Evolutionary conservation across 2,797 vertebrate genomes (phyloP).

Genomic region (Centroberyx gerrardi): DNA sequence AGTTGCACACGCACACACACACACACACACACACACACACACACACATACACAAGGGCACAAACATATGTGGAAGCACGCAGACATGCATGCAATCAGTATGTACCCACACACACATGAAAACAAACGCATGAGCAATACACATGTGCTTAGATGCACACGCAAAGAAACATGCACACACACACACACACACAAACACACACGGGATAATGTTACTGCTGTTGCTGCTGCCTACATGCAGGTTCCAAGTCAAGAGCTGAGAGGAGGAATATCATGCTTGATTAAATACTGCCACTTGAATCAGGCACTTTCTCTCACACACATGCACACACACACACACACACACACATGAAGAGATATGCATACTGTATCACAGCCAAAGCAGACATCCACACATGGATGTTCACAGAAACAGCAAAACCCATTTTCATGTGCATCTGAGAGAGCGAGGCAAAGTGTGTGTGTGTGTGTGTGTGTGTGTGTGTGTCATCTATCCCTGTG

Average conservation of each 20-base stretch:
- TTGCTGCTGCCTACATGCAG: constrained; percentile 57
- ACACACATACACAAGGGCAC: constrained; percentile 7
- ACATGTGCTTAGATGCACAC: too few relatives aligned
- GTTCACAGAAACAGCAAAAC: constrained; percentile 39
- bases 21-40: too few relatives aligned
- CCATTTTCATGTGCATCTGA: constrained; percentile 31
- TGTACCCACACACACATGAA: not conserved
- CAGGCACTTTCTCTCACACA: constrained; percentile 68
- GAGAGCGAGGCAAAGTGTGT: not conserved
- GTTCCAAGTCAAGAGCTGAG: constrained; percentile 57
- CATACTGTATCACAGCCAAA: constrained; percentile 55
- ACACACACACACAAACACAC: constrained; percentile 10
- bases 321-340: constrained; percentile 52
- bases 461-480: constrained; percentile 13
- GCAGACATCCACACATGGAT: constrained; percentile 24
- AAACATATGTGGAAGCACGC: too few relatives aligned
- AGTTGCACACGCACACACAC: too few relatives aligned
- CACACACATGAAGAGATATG: constrained; percentile 53
- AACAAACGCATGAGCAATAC: too few relatives aligned
- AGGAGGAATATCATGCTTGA: constrained; percentile 74
- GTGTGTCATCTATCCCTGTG: constrained; percentile 74
- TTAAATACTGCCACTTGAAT: constrained; percentile 72
- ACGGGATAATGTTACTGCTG: constrained; percentile 57
- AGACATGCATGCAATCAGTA: too few relatives aligned
- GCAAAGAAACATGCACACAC: constrained; percentile 16